Percentiles rank a stretch among this genome's conserved stretches.
Conservation (phyloP, 2,888 invertebrate species). For the Mythimna pallens region DNA sequence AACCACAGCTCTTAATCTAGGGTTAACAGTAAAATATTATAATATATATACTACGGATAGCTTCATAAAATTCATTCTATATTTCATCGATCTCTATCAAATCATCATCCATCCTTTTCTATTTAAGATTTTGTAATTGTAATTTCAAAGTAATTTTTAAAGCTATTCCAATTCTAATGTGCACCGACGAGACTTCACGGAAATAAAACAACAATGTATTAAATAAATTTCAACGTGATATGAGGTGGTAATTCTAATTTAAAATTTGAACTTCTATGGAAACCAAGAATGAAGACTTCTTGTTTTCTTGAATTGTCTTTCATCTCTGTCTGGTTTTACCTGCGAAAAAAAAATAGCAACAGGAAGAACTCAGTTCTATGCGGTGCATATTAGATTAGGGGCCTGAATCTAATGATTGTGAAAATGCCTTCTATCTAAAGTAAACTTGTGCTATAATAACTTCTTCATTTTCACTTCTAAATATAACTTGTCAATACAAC, state of each 20-base stretch:
- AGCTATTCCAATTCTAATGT: slow-evolving; percentile 20
- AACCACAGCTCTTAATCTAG: no score
- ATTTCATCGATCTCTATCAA: background rate
- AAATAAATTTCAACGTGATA: background rate
- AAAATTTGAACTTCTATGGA: background rate
- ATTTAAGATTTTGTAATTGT: slow-evolving; percentile 29
- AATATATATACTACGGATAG: background rate
- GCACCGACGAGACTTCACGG: background rate
- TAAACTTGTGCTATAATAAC: slow-evolving; percentile 32
- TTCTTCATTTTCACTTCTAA: slow-evolving; percentile 16
- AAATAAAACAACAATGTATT: background rate
- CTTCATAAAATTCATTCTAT: background rate
- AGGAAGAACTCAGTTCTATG: background rate
- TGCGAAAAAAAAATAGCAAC: background rate
- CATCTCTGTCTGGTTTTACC: background rate
- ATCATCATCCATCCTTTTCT: slow-evolving; percentile 2
- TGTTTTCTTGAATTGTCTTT: background rate
- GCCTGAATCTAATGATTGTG: slow-evolving; percentile 35
- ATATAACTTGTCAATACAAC: background rate
- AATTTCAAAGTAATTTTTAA: slow-evolving; percentile 20
- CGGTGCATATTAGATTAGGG: background rate
- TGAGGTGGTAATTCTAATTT: background rate
- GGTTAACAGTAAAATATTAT: background rate
- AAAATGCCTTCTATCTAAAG: slow-evolving; percentile 44
- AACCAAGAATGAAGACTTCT: no score